These are phyloP conservation scores for Autographa gamma DNA, from an alignment of 2,888 invertebrate species.

Conservation along the genomic window DNA sequence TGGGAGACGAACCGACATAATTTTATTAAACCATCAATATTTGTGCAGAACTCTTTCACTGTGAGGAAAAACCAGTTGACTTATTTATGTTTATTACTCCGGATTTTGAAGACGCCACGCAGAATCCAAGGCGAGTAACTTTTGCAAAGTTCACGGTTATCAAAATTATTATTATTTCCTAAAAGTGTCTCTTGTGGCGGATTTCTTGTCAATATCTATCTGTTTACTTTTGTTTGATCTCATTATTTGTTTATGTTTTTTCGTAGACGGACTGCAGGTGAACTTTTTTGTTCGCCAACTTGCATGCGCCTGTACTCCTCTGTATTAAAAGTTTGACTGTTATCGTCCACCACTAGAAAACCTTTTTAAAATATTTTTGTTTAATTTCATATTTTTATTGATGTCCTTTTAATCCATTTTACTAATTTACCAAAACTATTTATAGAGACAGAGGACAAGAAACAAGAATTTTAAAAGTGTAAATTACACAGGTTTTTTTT, in stretches of 20 bases:
- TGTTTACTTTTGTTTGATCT: background rate
- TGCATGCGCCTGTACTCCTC: background rate
- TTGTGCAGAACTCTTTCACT: background rate
- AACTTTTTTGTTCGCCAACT: background rate
- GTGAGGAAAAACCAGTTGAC: background rate
- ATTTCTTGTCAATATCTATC: background rate
- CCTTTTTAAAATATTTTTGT: too few relatives aligned
- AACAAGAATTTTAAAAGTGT: background rate
- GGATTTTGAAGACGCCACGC: constrained; percentile 9
- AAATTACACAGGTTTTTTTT: background rate
- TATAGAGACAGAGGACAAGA: too few relatives aligned
- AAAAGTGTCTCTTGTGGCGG: background rate
- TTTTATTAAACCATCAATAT: background rate
- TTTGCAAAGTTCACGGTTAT: constrained; percentile 11
- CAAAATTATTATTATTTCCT: background rate
- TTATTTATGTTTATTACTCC: constrained; percentile 3
- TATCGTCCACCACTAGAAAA: too few relatives aligned
- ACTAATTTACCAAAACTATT: too few relatives aligned
- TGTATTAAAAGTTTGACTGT: background rate
- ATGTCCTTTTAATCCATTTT: too few relatives aligned
- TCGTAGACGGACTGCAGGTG: background rate
- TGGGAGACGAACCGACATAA: too few relatives aligned
- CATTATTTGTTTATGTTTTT: background rate
- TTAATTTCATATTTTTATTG: too few relatives aligned
- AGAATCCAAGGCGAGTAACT: constrained; percentile 13